These are phyloP conservation scores for Pyralis farinalis DNA, from an alignment of 2,888 invertebrate genomes.

Conservation along the genomic window DNA sequence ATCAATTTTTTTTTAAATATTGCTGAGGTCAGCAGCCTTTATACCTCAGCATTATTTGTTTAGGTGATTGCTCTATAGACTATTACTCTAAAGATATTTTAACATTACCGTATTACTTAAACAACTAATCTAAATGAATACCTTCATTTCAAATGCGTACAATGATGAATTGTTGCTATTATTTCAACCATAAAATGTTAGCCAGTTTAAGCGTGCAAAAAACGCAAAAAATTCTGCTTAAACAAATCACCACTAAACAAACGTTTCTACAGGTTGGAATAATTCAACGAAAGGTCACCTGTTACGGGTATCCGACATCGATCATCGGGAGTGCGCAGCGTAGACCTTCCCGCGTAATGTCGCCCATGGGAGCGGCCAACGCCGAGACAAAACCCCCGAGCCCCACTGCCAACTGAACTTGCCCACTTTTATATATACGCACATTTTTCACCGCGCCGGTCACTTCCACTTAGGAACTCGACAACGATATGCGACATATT, in stretches of 20 bases:
- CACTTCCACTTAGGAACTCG: constrained; percentile 31
- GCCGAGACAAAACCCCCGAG: constrained; percentile 63
- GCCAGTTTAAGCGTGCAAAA: constrained; percentile 37
- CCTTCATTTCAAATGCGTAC: no score
- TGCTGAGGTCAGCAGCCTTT: no score
- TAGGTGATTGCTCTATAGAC: no score
- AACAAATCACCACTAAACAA: constrained; percentile 78
- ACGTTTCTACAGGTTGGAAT: constrained; percentile 76
- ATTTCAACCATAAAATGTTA: constrained; percentile 39
- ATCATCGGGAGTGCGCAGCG: constrained; percentile 76
- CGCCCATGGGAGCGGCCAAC: constrained; percentile 61
- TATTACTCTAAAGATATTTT: no score
- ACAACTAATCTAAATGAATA: no score
- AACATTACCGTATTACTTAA: no score
- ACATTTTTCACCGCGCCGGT: constrained; percentile 48
- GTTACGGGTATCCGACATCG: constrained; percentile 77
- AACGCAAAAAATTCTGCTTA: constrained; percentile 60
- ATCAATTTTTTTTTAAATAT: no score
- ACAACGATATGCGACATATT: constrained; percentile 28
- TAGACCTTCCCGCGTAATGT: constrained; percentile 72
- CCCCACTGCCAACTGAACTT: constrained; percentile 59
- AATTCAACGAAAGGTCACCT: constrained; percentile 79
- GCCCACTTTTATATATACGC: constrained; percentile 46
- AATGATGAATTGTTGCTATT: no score
- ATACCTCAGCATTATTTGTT: no score